These are phyloP conservation scores for Pachymerium ferrugineum DNA, from an alignment of 2,888 invertebrate species.

Conservation along the genomic window DNA sequence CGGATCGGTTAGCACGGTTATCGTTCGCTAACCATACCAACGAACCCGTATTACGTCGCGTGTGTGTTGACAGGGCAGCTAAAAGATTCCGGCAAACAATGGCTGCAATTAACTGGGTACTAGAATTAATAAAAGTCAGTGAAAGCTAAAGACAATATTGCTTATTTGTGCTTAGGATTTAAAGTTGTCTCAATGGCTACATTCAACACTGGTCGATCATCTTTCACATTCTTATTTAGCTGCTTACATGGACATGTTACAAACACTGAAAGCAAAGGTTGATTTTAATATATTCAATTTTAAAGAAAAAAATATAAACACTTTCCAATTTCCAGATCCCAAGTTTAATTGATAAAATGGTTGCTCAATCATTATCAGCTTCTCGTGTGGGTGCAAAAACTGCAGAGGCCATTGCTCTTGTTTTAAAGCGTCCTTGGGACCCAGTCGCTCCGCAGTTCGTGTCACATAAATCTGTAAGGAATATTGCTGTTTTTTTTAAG, in stretches of 20 bases:
- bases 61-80: conserved; percentile 63
- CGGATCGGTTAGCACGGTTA: conserved; percentile 57
- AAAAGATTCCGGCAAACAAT: conserved; percentile 59
- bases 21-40: conserved; percentile 56
- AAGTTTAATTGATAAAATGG: conserved; percentile 65
- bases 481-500: not conserved
- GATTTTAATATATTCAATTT: conserved; percentile 34
- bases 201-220: conserved; percentile 62
- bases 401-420: conserved; percentile 60
- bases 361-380: conserved; percentile 45
- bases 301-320: not conserved
- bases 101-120: conserved; percentile 62
- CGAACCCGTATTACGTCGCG: conserved; percentile 64
- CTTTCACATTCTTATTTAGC: conserved; percentile 61
- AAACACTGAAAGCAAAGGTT: conserved; percentile 55
- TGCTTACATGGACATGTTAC: conserved; percentile 70
- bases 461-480: conserved; percentile 58
- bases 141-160: not conserved
- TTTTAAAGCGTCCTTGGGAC: conserved; percentile 68
- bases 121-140: conserved; percentile 32
- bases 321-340: conserved; percentile 54
- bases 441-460: conserved; percentile 58
- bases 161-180: conserved; percentile 51
- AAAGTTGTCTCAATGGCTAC: conserved; percentile 69
- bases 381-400: conserved; percentile 44